Evolutionary conservation across 2,888 invertebrate species (phyloP), one percentile per base, ranked within the genome.

Genomic region (Sialis fuliginosa): DNA sequence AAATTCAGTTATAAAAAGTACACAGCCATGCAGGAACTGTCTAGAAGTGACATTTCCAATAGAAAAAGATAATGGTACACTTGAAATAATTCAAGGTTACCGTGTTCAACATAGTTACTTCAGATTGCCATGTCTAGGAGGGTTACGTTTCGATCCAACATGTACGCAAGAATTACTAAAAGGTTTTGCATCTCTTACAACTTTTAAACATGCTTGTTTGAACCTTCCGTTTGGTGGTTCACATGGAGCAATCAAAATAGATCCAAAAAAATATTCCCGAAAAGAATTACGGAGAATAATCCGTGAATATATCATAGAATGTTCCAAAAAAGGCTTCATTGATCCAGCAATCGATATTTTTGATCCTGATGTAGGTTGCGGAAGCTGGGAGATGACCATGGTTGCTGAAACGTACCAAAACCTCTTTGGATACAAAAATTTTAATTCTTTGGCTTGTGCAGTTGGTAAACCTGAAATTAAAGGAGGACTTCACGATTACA

Each of bases 31-130:
- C 49, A 59, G 59, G 44, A 54, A 57, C n/a, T 47, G 62, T 35
- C 55, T 62, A 30, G 64, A 64, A 48, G 52, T 63, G 1, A 49
- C 60, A 42, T 59, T 61, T 51, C 62, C 62, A 1, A 41, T 65
- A 1, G 53, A 54, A 48, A 50, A 56, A 42, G 56, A 58, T 9
- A 54, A 57, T 49, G 62, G 62, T 2, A 53, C 48, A 6, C 51
- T 54, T 30, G 58, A 61, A 46, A 48, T 63, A 1, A 50, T 64
- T 9, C 54, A 60, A 48, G 62, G 61, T 5, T 63, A 60, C 50
- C 53, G 62, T 43, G 61, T 58, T 1, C 58, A 60, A 40, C 60
- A 65, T 52, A 62, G 62, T 2, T 49, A 57, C 30, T 56, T 56
- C 8, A 53, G 56, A 35, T 47, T 43, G 8, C 53, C 57, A 6